Percentiles rank a stretch among this genome's conserved stretches.
These are phyloP conservation scores for Aplodontia rufa DNA, from an alignment of 2,113 vertebrate genomes.

Conservation along the genomic window DNA sequence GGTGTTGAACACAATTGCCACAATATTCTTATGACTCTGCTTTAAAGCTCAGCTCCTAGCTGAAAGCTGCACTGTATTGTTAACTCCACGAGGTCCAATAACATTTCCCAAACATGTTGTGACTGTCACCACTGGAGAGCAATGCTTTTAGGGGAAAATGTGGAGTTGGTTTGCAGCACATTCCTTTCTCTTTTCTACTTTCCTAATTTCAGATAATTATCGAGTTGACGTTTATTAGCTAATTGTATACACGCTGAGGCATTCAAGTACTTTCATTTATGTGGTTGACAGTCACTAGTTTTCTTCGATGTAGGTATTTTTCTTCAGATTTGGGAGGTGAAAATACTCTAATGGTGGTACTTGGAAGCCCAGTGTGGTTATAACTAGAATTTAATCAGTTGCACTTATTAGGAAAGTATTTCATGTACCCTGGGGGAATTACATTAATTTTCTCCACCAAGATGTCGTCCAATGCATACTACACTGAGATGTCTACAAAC, in stretches of 20 bases:
- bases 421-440: neutral
- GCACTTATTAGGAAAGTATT: neutral
- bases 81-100: constrained; percentile 61
- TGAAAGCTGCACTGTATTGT: constrained; percentile 42
- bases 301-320: constrained; percentile 49
- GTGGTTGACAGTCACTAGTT: constrained; percentile 68
- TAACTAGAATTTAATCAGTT: constrained; percentile 45
- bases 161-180: constrained; percentile 2
- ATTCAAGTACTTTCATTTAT: constrained; percentile 62
- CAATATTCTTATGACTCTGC: constrained; percentile 49
- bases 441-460: neutral
- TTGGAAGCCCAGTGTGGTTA: neutral
- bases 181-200: constrained; percentile 53
- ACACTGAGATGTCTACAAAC: neutral
- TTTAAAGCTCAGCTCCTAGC: constrained; percentile 62
- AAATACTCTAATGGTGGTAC: neutral
- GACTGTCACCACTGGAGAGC: constrained; percentile 66
- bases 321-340: constrained; percentile 37
- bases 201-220: constrained; percentile 70
- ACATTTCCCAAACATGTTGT: constrained; percentile 73
- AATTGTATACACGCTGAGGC: constrained; percentile 54
- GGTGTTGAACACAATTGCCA: constrained; percentile 46
- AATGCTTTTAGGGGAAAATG: constrained; percentile 66
- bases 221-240: constrained; percentile 66
- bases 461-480: neutral